Evolutionary conservation across 2,888 invertebrate genomes (phyloP), one percentile per base, ranked within the genome.

Genomic region (Tinea semifulvella): DNA sequence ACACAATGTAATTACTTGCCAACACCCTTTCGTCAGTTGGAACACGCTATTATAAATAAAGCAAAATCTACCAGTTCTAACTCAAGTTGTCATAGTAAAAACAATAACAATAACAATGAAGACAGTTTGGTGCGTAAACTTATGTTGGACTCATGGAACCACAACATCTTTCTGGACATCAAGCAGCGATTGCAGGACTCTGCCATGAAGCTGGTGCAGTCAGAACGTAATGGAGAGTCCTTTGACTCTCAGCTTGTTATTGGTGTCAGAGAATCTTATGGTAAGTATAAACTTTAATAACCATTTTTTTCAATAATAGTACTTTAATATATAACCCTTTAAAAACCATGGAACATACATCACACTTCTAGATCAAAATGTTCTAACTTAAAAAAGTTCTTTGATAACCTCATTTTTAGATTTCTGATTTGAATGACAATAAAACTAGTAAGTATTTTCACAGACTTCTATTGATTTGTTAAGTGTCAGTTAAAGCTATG

Each of bases 141-240:
- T 49, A 99, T 99, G 99, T 82, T 99, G 50, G 97, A 98, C 69
- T 95, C 94, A 48, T 99, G 99, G 99, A 98, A 98, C 79, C 91
- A 92, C 65, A 94, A 92, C 65, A 98, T 99, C 61, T 99, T 99
- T 73, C 87, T 89, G 66, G 93, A 95, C 66, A 97, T 99, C 53
- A 97, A 97, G 68, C 90, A 94, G 63, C 86, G 94, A 51, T 79
- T 96, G 42, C 95, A 96, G 70, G 91, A 92, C 64, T 96, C 97
- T 55, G 98, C 98, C 2, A 98, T 99, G 96, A 94, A 96, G 73
- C 84, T 99, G 51, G 96, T 99, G 6, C 92, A 96, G 65, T 91
- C 96, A 2, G 99, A 99, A 70, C 85, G 99, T 50, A 97, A 96
- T 71, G 98, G 98, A 1, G 97, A 98, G 77, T 94, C 96, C 2